Percentiles rank a stretch among this genome's conserved stretches.
Evolutionary conservation across 2,888 invertebrate species (phyloP).

Genomic region (Ceratothoa steindachneri): DNA sequence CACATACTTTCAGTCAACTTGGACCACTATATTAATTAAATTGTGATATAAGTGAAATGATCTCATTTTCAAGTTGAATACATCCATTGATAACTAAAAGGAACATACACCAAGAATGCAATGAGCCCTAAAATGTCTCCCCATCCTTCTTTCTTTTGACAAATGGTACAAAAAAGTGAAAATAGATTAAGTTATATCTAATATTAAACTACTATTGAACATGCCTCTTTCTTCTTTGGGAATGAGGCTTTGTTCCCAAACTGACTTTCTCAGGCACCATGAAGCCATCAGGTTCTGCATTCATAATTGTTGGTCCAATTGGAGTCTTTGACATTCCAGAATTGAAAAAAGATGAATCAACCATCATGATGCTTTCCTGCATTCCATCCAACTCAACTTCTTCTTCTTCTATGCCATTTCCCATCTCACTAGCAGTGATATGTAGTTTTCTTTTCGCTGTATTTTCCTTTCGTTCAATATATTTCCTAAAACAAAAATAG

Average conservation of each 20-base stretch:
- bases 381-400: constrained; percentile 16
- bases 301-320: constrained; percentile 29
- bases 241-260: neutral
- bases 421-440: neutral
- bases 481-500: neutral
- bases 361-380: constrained; percentile 39
- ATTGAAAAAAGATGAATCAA: constrained; percentile 22
- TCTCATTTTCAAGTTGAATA: no score
- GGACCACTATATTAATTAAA: no score
- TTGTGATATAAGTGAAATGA: no score
- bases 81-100: no score
- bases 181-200: no score
- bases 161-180: no score
- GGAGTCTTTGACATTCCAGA: neutral
- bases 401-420: constrained; percentile 13
- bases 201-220: no score
- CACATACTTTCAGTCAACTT: no score
- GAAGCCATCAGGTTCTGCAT: constrained; percentile 35
- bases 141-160: no score
- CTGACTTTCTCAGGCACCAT: constrained; percentile 18
- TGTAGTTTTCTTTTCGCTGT: neutral
- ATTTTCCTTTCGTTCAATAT: neutral
- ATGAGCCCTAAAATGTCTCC: no score
- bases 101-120: no score
- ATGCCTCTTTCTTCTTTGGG: neutral